A percentile compares a stretch with the other conserved stretches of the same genome.
phyloP scores from a whole-genome alignment of 1,140 invertebrate genomes.

The Scaptomyza graminum region DNA sequence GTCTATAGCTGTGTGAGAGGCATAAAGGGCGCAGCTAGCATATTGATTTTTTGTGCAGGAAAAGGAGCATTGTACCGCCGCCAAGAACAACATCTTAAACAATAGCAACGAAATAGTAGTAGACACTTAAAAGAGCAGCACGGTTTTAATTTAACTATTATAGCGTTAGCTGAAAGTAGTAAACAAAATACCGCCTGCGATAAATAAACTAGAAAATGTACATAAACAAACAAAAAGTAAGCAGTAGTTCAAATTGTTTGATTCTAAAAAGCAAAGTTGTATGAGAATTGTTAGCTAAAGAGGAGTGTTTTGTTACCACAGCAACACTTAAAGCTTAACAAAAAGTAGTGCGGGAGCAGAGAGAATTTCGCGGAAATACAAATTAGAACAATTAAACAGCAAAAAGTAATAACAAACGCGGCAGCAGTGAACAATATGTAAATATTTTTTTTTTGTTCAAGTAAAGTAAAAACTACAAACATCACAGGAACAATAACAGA shows the following conservation, averaged over 20 bases:
- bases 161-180: slow-evolving; percentile 11
- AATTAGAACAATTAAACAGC: slow-evolving; percentile 60
- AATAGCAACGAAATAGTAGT: slow-evolving; percentile 33
- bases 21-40: slow-evolving; percentile 75
- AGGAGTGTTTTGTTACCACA: slow-evolving; percentile 34
- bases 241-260: slow-evolving; percentile 10
- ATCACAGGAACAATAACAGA: slow-evolving; percentile 35
- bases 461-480: slow-evolving; percentile 35
- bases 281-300: slow-evolving; percentile 3
- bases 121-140: slow-evolving; percentile 10
- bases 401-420: slow-evolving; percentile 25
- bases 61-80: slow-evolving; percentile 64
- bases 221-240: slow-evolving; percentile 6
- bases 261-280: slow-evolving; percentile 20
- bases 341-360: slow-evolving; percentile 25
- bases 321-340: slow-evolving; percentile 35
- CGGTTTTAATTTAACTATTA: background rate
- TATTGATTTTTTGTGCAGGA: slow-evolving; percentile 71
- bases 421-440: slow-evolving; percentile 21
- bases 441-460: slow-evolving; percentile 25
- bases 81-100: slow-evolving; percentile 25
- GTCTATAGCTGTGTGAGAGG: slow-evolving; percentile 46
- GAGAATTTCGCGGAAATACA: slow-evolving; percentile 59
- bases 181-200: slow-evolving; percentile 65
- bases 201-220: slow-evolving; percentile 28